A percentile compares a stretch with the other conserved stretches of the same genome.
Evolutionary conservation across 2,797 vertebrate species (phyloP).

Genomic region (Centropyge bicolor): DNA sequence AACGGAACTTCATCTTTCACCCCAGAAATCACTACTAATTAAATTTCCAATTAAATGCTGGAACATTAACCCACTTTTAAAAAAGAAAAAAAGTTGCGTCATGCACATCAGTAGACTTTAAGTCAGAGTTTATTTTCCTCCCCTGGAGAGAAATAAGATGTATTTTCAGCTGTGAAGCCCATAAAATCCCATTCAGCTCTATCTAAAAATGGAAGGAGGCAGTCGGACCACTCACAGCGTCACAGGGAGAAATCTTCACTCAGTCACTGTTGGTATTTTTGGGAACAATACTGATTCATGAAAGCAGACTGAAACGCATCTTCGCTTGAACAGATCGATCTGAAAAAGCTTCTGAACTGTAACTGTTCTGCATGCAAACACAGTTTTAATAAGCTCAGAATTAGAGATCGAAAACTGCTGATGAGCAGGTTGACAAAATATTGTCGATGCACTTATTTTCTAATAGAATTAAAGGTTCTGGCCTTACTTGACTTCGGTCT

Average conservation of each 20-base stretch:
- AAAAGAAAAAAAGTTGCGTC: not conserved
- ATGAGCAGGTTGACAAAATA: conserved; percentile 23
- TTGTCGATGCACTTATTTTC: conserved; percentile 14
- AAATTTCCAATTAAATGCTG: conserved; percentile 20
- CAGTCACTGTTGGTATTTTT: conserved; percentile 4
- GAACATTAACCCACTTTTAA: conserved; percentile 21
- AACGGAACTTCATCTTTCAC: conserved; percentile 37
- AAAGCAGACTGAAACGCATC: conserved; percentile 18
- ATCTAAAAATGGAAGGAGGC: conserved; percentile 9
- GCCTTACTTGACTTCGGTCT: conserved; percentile 10
- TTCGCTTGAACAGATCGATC: not conserved
- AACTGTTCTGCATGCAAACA: not conserved
- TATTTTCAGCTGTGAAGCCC: conserved; percentile 5
- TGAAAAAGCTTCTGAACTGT: not conserved
- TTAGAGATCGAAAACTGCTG: not conserved
- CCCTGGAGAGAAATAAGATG: not conserved
- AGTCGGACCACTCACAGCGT: not conserved
- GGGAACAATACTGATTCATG: not conserved
- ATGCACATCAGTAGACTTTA: not conserved
- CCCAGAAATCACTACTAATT: conserved; percentile 48
- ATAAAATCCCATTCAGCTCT: conserved; percentile 28
- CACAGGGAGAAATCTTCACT: not conserved
- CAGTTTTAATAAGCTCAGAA: not conserved
- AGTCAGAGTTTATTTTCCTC: not conserved
- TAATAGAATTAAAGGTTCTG: conserved; percentile 35